These are phyloP conservation scores for Troilus luridus DNA, from an alignment of 2,888 invertebrate species.

Conservation along the genomic window DNA sequence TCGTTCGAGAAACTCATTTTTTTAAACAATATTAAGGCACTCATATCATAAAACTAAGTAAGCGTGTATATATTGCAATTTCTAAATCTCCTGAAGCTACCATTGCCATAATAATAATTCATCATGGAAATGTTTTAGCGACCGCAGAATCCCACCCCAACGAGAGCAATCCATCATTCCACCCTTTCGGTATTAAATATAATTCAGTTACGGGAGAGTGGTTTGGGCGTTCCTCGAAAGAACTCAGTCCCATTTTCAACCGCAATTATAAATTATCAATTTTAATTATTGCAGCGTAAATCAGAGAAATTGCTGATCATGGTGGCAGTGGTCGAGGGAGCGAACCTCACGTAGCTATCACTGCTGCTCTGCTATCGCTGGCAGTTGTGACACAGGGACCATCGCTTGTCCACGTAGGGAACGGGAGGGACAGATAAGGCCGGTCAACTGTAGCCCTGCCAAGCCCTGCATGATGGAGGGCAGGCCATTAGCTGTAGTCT, in stretches of 20 bases:
- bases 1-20: too few relatives aligned
- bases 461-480: not conserved
- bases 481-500: not conserved
- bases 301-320: not conserved
- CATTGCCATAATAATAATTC: not conserved
- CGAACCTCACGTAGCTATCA: not conserved
- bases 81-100: not conserved
- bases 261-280: not conserved
- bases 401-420: not conserved
- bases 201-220: not conserved
- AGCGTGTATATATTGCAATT: not conserved
- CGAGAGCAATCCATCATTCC: not conserved
- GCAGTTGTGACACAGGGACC: not conserved
- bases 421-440: not conserved
- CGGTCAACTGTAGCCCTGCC: not conserved
- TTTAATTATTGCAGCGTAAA: not conserved
- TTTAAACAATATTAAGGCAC: too few relatives aligned
- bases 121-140: not conserved
- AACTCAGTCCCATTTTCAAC: not conserved
- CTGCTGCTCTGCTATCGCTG: not conserved
- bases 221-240: not conserved
- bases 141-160: not conserved
- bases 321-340: not conserved
- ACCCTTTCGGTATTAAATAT: not conserved
- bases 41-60: not conserved